These are phyloP conservation scores for Mantis religiosa DNA, from an alignment of 2,888 invertebrate genomes.

Conservation along the genomic window DNA sequence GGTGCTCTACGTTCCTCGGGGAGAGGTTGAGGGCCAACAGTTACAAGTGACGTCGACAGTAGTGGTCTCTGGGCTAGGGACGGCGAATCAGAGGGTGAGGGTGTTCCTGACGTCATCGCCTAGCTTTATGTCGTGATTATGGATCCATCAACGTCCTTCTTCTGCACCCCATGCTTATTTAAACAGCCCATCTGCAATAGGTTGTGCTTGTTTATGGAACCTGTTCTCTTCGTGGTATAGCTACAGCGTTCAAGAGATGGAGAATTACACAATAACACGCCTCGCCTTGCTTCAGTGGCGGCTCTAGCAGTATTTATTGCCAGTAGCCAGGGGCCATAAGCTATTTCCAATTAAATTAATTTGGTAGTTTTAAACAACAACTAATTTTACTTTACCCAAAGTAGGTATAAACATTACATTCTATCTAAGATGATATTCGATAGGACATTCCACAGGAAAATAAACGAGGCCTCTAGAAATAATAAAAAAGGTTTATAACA, in stretches of 20 bases:
- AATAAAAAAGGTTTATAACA: too few relatives aligned
- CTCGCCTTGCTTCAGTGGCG: neutral
- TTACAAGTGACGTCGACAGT: constrained; percentile 28
- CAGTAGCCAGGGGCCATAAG: too few relatives aligned
- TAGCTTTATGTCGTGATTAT: neutral
- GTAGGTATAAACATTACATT: too few relatives aligned
- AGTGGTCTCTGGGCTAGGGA: constrained; percentile 40
- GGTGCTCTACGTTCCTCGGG: neutral
- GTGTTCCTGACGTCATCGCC: constrained; percentile 40
- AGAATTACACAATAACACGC: neutral
- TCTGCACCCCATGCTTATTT: neutral
- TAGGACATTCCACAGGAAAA: too few relatives aligned
- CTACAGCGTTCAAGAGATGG: neutral
- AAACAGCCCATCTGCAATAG: neutral
- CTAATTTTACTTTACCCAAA: too few relatives aligned
- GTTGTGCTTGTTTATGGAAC: neutral
- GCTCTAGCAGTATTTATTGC: too few relatives aligned
- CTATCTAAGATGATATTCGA: too few relatives aligned
- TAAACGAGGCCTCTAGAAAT: too few relatives aligned
- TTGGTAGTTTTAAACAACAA: too few relatives aligned
- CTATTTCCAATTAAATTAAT: too few relatives aligned
- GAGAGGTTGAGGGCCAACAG: neutral
- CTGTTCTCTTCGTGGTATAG: neutral
- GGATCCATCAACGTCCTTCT: neutral
- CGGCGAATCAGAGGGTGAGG: constrained; percentile 41